These are phyloP conservation scores for Meriones unguiculatus DNA, from an alignment of 2,113 vertebrate genomes.

Conservation along the genomic window DNA sequence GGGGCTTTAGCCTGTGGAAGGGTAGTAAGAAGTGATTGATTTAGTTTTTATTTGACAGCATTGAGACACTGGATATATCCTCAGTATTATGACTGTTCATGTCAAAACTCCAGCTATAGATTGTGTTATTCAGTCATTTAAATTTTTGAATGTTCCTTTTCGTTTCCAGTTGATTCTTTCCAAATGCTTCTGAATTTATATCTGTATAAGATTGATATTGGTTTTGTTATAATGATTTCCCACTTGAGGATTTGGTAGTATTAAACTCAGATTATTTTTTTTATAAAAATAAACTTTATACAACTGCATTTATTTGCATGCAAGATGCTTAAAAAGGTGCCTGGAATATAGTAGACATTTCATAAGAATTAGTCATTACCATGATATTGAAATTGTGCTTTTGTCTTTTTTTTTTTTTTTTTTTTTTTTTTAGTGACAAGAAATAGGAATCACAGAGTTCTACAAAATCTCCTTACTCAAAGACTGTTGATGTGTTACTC, in stretches of 20 bases:
- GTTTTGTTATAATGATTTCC: neutral
- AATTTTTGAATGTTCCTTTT: neutral
- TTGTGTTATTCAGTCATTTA: neutral
- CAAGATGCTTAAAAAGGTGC: neutral
- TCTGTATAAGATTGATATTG: neutral
- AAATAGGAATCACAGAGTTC: neutral
- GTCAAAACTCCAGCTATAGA: neutral
- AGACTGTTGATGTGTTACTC: neutral
- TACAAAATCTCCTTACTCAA: neutral
- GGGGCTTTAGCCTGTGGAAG: neutral
- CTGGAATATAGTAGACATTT: neutral
- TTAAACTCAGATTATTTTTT: neutral
- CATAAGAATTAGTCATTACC: neutral
- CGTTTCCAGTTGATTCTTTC: slow-evolving; percentile 29
- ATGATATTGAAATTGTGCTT: neutral
- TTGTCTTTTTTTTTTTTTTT: neutral
- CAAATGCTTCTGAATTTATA: neutral
- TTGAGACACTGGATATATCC: neutral
- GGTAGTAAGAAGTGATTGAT: neutral
- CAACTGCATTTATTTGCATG: neutral
- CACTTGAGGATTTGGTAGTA: neutral
- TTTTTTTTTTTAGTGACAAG: slow-evolving; percentile 13
- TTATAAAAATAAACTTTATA: neutral
- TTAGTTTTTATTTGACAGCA: neutral
- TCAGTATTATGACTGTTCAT: neutral